phyloP scores from a whole-genome alignment of 2,113 vertebrate genomes.

The Cairina moschata region DNA sequence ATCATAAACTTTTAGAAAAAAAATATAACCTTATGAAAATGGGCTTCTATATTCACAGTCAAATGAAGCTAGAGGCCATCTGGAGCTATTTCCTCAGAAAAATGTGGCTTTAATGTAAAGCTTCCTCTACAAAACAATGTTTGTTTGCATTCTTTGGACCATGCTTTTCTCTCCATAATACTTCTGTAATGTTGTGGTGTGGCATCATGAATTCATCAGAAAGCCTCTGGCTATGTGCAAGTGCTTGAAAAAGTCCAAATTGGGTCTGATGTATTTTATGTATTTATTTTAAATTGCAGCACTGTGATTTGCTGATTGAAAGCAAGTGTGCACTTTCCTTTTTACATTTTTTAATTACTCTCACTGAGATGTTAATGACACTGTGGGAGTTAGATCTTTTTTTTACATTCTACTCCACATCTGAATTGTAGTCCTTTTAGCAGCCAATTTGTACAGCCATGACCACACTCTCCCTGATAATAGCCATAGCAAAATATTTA shows the following conservation, averaged over 20 bases:
- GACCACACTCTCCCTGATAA: neutral
- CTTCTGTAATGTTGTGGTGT: neutral
- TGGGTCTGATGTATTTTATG: neutral
- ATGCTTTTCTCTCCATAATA: neutral
- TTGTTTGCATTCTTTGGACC: conserved; percentile 9
- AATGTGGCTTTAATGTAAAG: neutral
- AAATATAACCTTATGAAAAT: neutral
- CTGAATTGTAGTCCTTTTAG: neutral
- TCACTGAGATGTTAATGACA: conserved; percentile 35
- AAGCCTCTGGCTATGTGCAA: neutral
- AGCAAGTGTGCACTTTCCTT: conserved; percentile 34
- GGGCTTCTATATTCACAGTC: neutral
- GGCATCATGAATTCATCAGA: neutral
- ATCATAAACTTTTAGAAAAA: neutral
- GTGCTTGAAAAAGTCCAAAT: neutral
- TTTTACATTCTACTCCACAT: neutral
- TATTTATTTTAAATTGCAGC: conserved; percentile 19
- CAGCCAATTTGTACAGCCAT: neutral
- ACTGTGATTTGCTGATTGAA: conserved; percentile 53
- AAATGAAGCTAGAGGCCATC: neutral
- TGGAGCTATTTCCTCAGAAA: neutral
- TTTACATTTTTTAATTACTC: neutral
- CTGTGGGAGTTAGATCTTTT: conserved; percentile 39
- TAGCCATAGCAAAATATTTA: conserved; percentile 22
- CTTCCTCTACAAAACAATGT: neutral